These are phyloP conservation scores for Branchinecta sandiegonensis DNA, from an alignment of 2,888 invertebrate genomes.

Conservation along the genomic window DNA sequence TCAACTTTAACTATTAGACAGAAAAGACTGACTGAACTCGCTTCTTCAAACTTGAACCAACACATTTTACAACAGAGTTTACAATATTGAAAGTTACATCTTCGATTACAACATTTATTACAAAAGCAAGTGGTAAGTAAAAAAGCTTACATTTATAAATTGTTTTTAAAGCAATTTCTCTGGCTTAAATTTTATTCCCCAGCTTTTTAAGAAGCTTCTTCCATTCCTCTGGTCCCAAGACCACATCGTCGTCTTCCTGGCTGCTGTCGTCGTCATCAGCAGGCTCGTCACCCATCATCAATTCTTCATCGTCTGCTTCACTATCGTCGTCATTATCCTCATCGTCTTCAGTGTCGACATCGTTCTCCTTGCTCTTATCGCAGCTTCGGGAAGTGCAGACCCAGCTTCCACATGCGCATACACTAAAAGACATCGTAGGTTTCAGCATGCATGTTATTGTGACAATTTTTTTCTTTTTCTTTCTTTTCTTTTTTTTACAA, in stretches of 20 bases:
- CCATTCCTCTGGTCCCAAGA: conserved; percentile 1
- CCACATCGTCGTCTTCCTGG: not conserved
- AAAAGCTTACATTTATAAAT: too few relatives aligned
- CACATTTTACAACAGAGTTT: too few relatives aligned
- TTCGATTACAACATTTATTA: too few relatives aligned
- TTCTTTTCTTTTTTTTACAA: too few relatives aligned
- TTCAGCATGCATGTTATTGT: too few relatives aligned
- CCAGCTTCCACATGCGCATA: conserved; percentile 32
- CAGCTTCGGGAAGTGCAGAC: conserved; percentile 29
- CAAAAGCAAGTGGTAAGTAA: too few relatives aligned
- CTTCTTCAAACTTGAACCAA: too few relatives aligned
- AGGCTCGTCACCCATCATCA: not conserved
- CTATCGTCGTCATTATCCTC: conserved; percentile 22
- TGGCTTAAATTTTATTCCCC: not conserved
- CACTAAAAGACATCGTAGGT: conserved; percentile 25
- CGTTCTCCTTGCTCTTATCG: conserved; percentile 22
- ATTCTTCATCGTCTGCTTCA: conserved; percentile 20
- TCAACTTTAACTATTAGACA: too few relatives aligned
- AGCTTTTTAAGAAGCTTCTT: conserved; percentile 2
- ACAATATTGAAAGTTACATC: too few relatives aligned
- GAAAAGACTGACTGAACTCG: too few relatives aligned
- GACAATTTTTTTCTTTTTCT: too few relatives aligned
- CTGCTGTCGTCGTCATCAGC: not conserved
- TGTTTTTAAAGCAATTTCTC: too few relatives aligned
- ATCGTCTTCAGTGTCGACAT: conserved; percentile 19